Evolutionary conservation across 2,797 vertebrate genomes (phyloP).

Genomic region (Poecilia picta): DNA sequence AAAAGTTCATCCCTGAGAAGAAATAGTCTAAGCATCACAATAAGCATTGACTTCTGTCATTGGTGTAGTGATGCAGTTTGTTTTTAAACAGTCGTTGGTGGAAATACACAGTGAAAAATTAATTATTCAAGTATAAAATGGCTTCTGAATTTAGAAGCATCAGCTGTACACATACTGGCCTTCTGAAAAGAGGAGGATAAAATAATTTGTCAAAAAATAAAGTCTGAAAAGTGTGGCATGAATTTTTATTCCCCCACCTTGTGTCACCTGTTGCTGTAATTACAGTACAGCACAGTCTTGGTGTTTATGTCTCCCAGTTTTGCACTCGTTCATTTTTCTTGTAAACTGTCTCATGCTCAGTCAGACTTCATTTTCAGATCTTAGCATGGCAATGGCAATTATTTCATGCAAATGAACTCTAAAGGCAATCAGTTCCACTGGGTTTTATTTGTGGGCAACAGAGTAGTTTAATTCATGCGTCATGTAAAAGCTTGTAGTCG

Average conservation of each 20-base stretch:
- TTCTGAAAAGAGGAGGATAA: background rate
- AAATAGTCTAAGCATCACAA: background rate
- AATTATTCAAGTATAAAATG: background rate
- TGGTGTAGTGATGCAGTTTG: background rate
- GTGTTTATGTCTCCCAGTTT: background rate
- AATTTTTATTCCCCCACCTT: background rate
- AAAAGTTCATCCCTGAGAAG: background rate
- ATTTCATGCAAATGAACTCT: background rate
- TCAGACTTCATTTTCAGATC: background rate
- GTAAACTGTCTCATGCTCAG: background rate
- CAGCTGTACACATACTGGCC: background rate
- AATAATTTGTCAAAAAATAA: background rate
- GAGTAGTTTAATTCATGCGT: background rate
- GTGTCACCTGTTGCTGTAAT: background rate
- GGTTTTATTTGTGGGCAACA: background rate
- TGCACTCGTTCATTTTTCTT: background rate
- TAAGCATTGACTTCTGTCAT: background rate
- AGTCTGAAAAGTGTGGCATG: background rate
- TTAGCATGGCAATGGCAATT: background rate
- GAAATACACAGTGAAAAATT: background rate
- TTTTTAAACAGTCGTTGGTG: background rate
- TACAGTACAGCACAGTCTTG: background rate
- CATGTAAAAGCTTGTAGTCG: background rate
- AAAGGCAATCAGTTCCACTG: background rate
- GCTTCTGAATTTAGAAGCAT: background rate